These are phyloP conservation scores for Lacanobia oleracea DNA, from an alignment of 2,888 invertebrate species.

Conservation along the genomic window DNA sequence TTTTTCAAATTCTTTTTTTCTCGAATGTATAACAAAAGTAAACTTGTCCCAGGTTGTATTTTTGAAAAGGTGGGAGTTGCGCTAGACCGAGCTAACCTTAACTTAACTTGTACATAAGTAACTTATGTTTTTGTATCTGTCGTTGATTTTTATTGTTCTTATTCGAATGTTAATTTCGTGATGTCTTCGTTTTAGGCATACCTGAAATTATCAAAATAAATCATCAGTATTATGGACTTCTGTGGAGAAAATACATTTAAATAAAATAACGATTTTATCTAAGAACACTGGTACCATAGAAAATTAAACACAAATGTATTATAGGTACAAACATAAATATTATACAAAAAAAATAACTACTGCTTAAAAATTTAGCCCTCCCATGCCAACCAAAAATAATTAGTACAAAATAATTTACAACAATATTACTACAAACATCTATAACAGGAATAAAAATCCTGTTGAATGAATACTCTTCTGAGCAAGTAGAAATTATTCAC, in stretches of 20 bases:
- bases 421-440: conserved; percentile 23
- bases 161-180: conserved; percentile 72
- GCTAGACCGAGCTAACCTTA: conserved; percentile 76
- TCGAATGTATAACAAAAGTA: conserved; percentile 27
- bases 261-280: conserved; percentile 41
- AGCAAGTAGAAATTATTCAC: conserved; percentile 34
- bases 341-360: conserved; percentile 49
- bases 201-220: conserved; percentile 75
- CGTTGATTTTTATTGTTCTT: conserved; percentile 79
- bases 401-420: conserved; percentile 59
- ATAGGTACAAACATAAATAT: conserved; percentile 62
- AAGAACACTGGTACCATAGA: conserved; percentile 81
- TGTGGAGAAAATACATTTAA: conserved; percentile 8
- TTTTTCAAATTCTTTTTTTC: neutral
- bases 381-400: conserved; percentile 48
- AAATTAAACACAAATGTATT: conserved; percentile 59
- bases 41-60: conserved; percentile 52
- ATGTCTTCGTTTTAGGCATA: conserved; percentile 84
- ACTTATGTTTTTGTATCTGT: conserved; percentile 77
- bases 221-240: conserved; percentile 45
- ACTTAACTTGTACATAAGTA: conserved; percentile 81
- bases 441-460: conserved; percentile 9
- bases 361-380: conserved; percentile 25
- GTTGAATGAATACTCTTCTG: neutral
- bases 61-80: conserved; percentile 79